phyloP scores from a whole-genome alignment of 2,113 vertebrate genomes.

The Natator depressus region DNA sequence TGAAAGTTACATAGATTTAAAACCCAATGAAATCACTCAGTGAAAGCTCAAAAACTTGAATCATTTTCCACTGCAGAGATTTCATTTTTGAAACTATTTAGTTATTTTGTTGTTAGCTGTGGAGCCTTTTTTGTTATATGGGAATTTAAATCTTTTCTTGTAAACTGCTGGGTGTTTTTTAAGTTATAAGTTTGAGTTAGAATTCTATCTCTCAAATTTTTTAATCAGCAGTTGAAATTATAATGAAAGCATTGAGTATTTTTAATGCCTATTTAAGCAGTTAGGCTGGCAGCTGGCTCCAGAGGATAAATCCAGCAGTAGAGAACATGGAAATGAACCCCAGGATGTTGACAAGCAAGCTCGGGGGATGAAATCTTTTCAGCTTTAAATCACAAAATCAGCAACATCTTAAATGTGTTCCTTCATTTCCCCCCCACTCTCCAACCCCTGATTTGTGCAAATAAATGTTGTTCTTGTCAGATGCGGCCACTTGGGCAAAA shows the following conservation, averaged over 20 bases:
- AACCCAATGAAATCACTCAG: background rate
- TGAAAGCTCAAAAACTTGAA: background rate
- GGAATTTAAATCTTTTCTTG: background rate
- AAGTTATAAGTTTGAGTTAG: background rate
- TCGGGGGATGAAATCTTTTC: background rate
- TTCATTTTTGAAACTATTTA: background rate
- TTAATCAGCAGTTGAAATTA: background rate
- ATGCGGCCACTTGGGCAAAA: background rate
- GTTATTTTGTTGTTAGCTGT: background rate
- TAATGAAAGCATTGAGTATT: background rate
- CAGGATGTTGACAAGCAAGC: fast-evolving
- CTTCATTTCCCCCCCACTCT: background rate
- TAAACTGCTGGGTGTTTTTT: fast-evolving
- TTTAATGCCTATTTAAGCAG: background rate
- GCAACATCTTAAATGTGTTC: background rate
- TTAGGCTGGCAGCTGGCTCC: background rate
- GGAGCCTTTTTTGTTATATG: background rate
- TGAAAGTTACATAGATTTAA: background rate
- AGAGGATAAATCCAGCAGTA: background rate
- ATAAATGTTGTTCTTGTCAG: background rate
- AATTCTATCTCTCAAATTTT: background rate
- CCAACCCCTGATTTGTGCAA: background rate
- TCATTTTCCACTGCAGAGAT: background rate
- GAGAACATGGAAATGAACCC: background rate
- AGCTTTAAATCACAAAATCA: background rate